Base-by-base conservation (phyloP, 2,797 vertebrate genomes). In the Paratrypauchen microcephalus region DNA sequence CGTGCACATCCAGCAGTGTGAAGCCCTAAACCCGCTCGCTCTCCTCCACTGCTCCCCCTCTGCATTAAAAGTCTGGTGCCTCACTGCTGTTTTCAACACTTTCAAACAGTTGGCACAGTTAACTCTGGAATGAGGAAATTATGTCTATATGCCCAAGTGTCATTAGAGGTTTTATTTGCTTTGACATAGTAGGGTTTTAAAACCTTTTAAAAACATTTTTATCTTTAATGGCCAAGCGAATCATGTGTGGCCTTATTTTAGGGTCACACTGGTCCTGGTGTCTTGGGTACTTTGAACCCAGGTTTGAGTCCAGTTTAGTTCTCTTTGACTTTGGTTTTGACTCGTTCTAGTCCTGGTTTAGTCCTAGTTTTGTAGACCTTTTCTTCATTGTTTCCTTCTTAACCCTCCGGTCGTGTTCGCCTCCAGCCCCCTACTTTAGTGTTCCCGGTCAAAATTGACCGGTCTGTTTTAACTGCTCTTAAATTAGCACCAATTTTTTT, bases 11-110 rank as follows among this genome's bases (percentile, higher is more conserved):
- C 19, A 62, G 68, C 2, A 18, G 67, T 70, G 65, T 80, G 73
- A 83, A 79, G 75, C 72, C 23, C 66, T 66, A 80, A 78, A 75
- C 73, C 73, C 60, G 24, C 71, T 47, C 66, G 66, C 48, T 63
- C 60, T 30, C 48, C 60, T 30, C 54, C 19, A 6, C 32, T 32
- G 30, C 52, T 36, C 39, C 66, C 23, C 18, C 26, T 78, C 65
- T 80, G 60, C 65, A 50, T 64, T 30, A 0, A 1, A 47, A 71
- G 71, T 50, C 65, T 66, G 41, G 63, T 62, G 65, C 54, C 15
- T 24, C 65, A 0, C 0, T 62, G 54, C 26, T 6, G 28, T 64
- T 41, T 4, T 60, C 30, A 63, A 24, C 19, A 39, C 15, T 59
- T 57, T 71, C 57, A 41, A 9, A 24, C 30, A 6, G 66, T 24